These are phyloP conservation scores for Falco novaeseelandiae DNA, from an alignment of 2,797 vertebrate genomes.

Conservation along the genomic window DNA sequence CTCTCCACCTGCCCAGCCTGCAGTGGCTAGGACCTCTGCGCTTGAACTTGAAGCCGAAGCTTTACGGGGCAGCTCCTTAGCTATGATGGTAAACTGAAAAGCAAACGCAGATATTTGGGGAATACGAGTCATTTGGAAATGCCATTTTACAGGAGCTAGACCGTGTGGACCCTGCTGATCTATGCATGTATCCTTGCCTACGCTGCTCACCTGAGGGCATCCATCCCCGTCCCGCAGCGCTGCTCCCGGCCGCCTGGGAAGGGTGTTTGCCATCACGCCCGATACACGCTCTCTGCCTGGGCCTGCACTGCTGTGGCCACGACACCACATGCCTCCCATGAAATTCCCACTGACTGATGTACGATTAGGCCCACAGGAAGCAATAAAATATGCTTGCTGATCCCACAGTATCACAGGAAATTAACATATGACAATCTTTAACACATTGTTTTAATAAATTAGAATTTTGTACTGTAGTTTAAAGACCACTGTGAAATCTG, in stretches of 20 bases:
- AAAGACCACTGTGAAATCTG: conserved; percentile 20
- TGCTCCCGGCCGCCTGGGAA: neutral
- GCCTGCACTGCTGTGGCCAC: neutral
- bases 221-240: fast-evolving
- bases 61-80: neutral
- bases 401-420: conserved; percentile 51
- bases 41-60: neutral
- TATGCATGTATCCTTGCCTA: fast-evolving
- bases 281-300: neutral
- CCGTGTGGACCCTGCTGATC: neutral
- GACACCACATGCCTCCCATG: neutral
- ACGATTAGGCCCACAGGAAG: conserved; percentile 19
- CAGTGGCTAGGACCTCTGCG: fast-evolving
- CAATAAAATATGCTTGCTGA: conserved; percentile 31
- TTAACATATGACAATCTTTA: conserved; percentile 35
- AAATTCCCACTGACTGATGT: conserved; percentile 13
- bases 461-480: neutral
- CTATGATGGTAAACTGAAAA: neutral
- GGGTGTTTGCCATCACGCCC: neutral
- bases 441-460: conserved; percentile 45
- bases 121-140: neutral
- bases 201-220: fast-evolving
- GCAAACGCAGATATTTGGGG: neutral
- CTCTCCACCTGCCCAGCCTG: neutral
- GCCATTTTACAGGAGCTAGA: neutral